Base-by-base conservation (phyloP, 2,888 invertebrate genomes). In the Magallana nippona region DNA sequence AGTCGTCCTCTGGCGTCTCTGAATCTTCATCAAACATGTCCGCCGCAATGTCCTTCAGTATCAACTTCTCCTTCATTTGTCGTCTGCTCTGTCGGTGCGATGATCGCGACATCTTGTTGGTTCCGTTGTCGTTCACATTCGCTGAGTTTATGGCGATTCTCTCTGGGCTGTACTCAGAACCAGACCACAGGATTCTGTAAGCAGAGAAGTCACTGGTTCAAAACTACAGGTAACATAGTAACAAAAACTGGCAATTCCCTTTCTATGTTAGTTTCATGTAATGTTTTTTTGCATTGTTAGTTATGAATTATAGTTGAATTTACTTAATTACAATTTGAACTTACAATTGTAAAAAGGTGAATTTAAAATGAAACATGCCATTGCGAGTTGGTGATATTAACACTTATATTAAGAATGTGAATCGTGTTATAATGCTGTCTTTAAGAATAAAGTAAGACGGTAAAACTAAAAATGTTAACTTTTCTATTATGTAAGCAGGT, bases 31-130 rank as follows among this genome's bases (percentile, higher is more conserved):
- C 91, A 79, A 88, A 90, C 13, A 89, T 84, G 62, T 90, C 89
- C 15, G 89, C 88, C n/a, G 87, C 89, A 5, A 89, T 88, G 44
- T 90, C 89, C 11, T 84, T 87, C 84, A 91, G 88, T 19, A 93
- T 87, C 13, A 93, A 88, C 87, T 93, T 93, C 83, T 93, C 92
- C 82, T 93, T 93, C 93, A 93, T 93, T 13, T 89, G 91, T 13
- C 91, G 88, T 83, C 87, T 83, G 17, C 84, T 85, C 8, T 82
- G 83, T 55, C 80, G 58, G 32, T 79, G 57, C 22, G 63, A 81
- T 58, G 62, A 82, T 62, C 85, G 84, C 22, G 87, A 84, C 79
- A 55, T 55, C 15, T 60, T 78, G 55, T 57, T 79, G 5, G 88
- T 62, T 82, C 88, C 79, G 78, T 82, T 62, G 57, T 83, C 80